phyloP scores from a whole-genome alignment of 1,140 invertebrate genomes.

The Reticulitermes speratus region DNA sequence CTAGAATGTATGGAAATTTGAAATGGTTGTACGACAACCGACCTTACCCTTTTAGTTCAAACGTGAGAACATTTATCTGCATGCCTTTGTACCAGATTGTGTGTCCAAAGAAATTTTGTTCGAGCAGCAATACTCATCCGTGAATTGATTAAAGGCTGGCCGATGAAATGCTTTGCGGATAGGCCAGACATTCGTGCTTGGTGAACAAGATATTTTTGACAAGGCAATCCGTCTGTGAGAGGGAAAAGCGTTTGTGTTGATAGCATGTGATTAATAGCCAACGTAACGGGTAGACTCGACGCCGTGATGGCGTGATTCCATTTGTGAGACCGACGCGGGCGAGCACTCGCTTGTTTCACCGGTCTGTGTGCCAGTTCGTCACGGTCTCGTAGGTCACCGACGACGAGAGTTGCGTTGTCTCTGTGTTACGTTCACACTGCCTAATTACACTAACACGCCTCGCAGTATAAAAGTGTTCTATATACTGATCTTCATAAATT shows the following conservation, averaged over 20 bases:
- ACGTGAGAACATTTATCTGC: neutral
- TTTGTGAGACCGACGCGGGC: too few species aligned
- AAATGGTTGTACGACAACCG: neutral
- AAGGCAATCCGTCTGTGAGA: neutral
- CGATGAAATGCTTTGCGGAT: neutral
- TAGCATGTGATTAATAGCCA: constrained; percentile 1
- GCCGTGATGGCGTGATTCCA: constrained; percentile 11
- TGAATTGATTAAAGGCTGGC: neutral
- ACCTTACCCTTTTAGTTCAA: neutral
- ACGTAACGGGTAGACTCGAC: constrained; percentile 2
- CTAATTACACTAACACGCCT: too few species aligned
- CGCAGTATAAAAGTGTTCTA: too few species aligned
- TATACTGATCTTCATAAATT: too few species aligned
- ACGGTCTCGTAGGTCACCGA: neutral
- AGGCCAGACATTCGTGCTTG: neutral
- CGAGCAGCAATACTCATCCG: neutral
- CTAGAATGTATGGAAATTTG: neutral
- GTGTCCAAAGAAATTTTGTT: neutral
- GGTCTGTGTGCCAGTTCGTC: neutral
- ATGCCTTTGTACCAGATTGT: neutral
- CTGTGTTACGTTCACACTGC: too few species aligned
- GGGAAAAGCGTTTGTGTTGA: neutral
- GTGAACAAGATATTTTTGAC: constrained; percentile 7
- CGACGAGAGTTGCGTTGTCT: neutral
- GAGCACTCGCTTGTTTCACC: too few species aligned